Conservation (phyloP, 2,113 vertebrate species). For the Bagarius yarrelli region DNA sequence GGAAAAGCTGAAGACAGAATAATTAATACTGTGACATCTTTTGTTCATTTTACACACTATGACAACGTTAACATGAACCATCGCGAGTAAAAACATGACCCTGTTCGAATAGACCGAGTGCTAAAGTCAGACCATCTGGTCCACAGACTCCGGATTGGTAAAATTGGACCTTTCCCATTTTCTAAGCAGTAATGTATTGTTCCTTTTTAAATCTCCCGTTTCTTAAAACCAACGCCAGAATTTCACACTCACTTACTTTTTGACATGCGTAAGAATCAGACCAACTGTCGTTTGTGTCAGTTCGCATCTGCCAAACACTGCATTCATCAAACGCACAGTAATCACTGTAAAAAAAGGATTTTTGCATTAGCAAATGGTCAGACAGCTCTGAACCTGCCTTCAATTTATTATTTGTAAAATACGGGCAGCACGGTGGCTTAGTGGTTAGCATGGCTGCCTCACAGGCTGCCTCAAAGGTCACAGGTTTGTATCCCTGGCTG, state of each 20-base stretch:
- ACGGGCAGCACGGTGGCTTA: no score
- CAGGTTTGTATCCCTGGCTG: no score
- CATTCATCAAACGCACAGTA: background rate
- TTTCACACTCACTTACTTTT: conserved; percentile 2
- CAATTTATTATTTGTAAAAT: conserved; percentile 5
- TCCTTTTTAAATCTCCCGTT: conserved; percentile 37
- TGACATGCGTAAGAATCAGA: background rate
- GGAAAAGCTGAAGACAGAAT: background rate
- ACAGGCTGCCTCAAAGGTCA: no score
- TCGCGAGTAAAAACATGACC: conserved; percentile 39
- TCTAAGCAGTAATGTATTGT: conserved; percentile 44
- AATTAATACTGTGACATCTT: background rate
- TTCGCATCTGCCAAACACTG: conserved; percentile 12
- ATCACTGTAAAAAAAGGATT: background rate
- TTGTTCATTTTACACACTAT: background rate
- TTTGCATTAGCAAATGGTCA: background rate
- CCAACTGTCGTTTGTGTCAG: background rate
- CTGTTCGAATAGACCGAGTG: conserved; percentile 55
- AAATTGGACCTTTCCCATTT: conserved; percentile 56
- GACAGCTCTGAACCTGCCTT: background rate
- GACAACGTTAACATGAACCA: background rate
- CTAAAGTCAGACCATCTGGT: conserved; percentile 57
- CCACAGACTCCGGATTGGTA: conserved; percentile 52
- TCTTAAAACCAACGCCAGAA: conserved; percentile 1
- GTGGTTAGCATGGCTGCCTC: no score